A percentile compares a stretch with the other conserved stretches of the same genome.
These are phyloP conservation scores for Propithecus deckenii DNA, from an alignment of 2,797 vertebrate genomes.

Conservation along the genomic window DNA sequence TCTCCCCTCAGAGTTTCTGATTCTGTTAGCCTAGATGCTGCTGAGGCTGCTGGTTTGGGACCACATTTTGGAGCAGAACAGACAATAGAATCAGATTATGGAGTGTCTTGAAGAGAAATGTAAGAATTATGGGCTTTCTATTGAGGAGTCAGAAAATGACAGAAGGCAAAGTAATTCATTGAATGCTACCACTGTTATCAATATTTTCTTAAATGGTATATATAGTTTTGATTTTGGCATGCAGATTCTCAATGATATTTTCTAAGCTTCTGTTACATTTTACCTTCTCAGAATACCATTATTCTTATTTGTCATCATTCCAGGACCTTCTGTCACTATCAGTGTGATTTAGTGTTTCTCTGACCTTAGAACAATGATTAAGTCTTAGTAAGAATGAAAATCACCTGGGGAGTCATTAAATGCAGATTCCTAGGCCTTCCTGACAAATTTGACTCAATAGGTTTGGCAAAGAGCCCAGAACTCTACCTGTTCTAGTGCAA, in stretches of 20 bases:
- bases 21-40: not conserved
- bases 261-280: not conserved
- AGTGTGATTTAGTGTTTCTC: not conserved
- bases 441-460: not conserved
- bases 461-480: not conserved
- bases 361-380: not conserved
- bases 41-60: not conserved
- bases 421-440: not conserved
- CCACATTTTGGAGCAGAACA: not conserved
- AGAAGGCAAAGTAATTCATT: not conserved
- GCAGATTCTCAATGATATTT: not conserved
- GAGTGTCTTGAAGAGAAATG: not conserved
- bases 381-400: not conserved
- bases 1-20: not conserved
- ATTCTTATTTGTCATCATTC: not conserved
- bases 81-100: not conserved
- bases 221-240: not conserved
- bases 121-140: not conserved
- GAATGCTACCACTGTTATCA: not conserved
- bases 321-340: not conserved
- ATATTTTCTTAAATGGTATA: not conserved
- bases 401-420: not conserved
- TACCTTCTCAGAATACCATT: not conserved
- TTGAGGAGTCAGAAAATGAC: not conserved
- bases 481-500: not conserved